A percentile compares a stretch with the other conserved stretches of the same genome.
These are phyloP conservation scores for Trogon melanurus DNA, from an alignment of 2,113 vertebrate genomes.

Conservation along the genomic window DNA sequence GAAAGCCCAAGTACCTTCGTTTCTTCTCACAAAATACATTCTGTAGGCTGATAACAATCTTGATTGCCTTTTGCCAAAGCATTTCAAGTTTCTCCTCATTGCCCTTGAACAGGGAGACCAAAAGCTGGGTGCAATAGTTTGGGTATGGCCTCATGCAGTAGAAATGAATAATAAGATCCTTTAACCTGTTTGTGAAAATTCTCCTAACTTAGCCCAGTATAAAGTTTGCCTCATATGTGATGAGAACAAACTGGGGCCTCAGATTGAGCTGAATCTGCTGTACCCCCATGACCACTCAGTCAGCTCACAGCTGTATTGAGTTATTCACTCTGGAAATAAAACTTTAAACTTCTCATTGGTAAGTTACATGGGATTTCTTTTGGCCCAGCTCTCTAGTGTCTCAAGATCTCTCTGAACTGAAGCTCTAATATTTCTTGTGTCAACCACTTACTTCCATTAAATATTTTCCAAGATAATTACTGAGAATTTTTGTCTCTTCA, in stretches of 20 bases:
- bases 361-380: neutral
- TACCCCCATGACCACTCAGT: neutral
- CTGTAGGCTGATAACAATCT: neutral
- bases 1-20: neutral
- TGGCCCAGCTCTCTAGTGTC: neutral
- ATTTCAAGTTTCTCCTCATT: neutral
- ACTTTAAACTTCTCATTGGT: neutral
- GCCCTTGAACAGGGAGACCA: neutral
- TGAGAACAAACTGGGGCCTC: neutral
- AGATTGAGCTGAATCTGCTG: neutral
- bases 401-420: neutral
- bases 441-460: neutral
- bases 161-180: neutral
- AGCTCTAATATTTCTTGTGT: neutral
- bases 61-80: neutral
- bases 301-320: neutral
- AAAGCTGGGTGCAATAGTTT: neutral
- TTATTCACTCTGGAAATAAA: neutral
- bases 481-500: neutral
- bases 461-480: neutral
- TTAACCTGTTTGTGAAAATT: neutral
- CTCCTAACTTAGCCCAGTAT: neutral
- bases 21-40: neutral
- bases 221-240: neutral
- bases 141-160: neutral